These are phyloP conservation scores for Leucoma salicis DNA, from an alignment of 2,888 invertebrate genomes.

Conservation along the genomic window DNA sequence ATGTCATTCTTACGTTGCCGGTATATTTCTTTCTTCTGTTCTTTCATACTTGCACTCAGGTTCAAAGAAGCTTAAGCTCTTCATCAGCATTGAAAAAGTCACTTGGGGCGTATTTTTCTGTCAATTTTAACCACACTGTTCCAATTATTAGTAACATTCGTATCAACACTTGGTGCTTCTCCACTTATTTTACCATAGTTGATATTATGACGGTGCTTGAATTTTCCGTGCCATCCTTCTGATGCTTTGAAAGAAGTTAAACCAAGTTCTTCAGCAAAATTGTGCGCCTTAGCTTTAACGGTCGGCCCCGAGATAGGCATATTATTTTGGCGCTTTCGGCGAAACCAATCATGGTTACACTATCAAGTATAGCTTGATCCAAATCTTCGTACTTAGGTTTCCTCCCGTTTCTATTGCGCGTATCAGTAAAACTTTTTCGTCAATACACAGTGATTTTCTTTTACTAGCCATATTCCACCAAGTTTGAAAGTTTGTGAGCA, in stretches of 20 bases:
- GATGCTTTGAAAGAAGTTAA: conserved; percentile 22
- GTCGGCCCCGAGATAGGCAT: conserved; percentile 25
- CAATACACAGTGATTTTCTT: conserved; percentile 18
- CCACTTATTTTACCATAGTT: conserved; percentile 27
- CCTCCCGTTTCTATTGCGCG: conserved; percentile 22
- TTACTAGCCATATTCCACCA: conserved; percentile 11
- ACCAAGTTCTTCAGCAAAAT: conserved; percentile 11
- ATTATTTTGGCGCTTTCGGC: conserved; percentile 36
- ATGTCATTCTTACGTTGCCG: too few relatives aligned
- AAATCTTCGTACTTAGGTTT: conserved; percentile 36
- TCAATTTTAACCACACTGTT: conserved; percentile 15
- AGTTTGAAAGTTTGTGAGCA: conserved; percentile 13
- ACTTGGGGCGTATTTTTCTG: conserved; percentile 28
- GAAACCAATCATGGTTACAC: conserved; percentile 36
- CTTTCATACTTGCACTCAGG: too few relatives aligned
- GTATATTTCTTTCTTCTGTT: too few relatives aligned
- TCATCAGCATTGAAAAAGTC: conserved; percentile 31
- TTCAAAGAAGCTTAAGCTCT: too few relatives aligned
- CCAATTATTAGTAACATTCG: conserved; percentile 31
- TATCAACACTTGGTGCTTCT: conserved; percentile 24
- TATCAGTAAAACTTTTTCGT: conserved; percentile 22
- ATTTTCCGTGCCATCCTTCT: conserved; percentile 34
- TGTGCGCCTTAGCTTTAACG: conserved; percentile 16
- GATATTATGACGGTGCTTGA: conserved; percentile 16
- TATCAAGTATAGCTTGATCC: conserved; percentile 33